Percentiles rank a stretch among this genome's conserved stretches.
These are phyloP conservation scores for Tipula unca DNA, from an alignment of 2,888 invertebrate genomes.

Conservation along the genomic window DNA sequence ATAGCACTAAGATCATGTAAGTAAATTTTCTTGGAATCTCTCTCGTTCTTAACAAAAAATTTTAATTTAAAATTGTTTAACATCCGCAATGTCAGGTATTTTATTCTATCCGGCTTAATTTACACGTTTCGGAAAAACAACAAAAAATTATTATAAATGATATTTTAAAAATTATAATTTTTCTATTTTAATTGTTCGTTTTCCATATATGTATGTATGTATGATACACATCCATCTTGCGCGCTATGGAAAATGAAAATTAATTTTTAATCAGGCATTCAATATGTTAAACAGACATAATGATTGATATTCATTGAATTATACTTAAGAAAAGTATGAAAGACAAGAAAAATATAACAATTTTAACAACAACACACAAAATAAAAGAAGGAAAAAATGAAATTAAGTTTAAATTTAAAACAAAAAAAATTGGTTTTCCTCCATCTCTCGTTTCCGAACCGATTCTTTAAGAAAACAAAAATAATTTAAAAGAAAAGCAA, in stretches of 20 bases:
- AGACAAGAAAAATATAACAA: neutral
- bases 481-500: neutral
- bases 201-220: neutral
- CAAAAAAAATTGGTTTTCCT: neutral
- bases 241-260: neutral
- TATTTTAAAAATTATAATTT: neutral
- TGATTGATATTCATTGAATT: conserved; percentile 8
- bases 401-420: conserved; percentile 8
- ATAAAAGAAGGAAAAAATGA: neutral
- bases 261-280: conserved; percentile 8
- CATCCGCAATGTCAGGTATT: neutral
- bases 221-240: neutral
- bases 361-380: neutral
- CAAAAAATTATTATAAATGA: neutral
- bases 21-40: neutral
- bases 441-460: neutral
- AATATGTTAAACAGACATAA: conserved; percentile 8
- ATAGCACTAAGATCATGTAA: neutral
- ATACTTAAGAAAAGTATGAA: neutral
- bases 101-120: neutral
- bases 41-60: neutral
- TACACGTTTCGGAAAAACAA: neutral
- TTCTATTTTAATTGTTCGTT: neutral
- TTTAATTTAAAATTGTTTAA: neutral
- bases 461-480: neutral